Evolutionary conservation across 2,888 invertebrate species (phyloP), one percentile per base, ranked within the genome.

Genomic region (Zele albiditarsus): DNA sequence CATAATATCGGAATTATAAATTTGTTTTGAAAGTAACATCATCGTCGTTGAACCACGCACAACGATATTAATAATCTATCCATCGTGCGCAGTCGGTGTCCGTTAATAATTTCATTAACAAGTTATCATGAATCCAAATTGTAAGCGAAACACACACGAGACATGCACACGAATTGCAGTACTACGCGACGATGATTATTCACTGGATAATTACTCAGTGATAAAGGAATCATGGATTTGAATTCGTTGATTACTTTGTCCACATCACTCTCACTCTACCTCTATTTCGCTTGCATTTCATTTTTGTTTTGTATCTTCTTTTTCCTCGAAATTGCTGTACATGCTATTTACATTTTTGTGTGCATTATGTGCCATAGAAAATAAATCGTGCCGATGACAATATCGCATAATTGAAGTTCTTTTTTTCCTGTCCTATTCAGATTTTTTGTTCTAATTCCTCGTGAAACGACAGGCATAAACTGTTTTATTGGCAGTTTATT

Each of bases 71-170:
- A 33, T 57, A 57, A 57, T 69, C 57, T 33, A 69, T 20, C 58
- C 58, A 74, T 74, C 71, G 74, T 74, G 74, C 65, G 70, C 57
- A 74, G 62, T 74, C 58, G 28, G 46, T 74, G 57, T 71, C 66
- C 65, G 66, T 74, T 74, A 70, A 74, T 71, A 71, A 74, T 74
- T 38, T 70, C 66, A 65, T 74, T 71, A 74, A 70, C 70, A 66
- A 66, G n/a, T 46, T 65, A 70, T 74, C 31, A 27, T 42, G 57
- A 53, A 65, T 53, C 62, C 42, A 42, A 38, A 63, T 49, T 69
- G 63, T 60, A 57, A 42, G 57, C 63, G 14, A 20, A 53, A 46
- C 16, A 46, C n/a, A 46, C n/a, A 46, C 42, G 58, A 20, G 65
- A 31, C 57, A 57, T 20, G 46, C 60, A 46, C 27, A 42, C n/a